Evolutionary conservation across 2,113 vertebrate species (phyloP).

Genomic region (Ictidomys tridecemlineatus): DNA sequence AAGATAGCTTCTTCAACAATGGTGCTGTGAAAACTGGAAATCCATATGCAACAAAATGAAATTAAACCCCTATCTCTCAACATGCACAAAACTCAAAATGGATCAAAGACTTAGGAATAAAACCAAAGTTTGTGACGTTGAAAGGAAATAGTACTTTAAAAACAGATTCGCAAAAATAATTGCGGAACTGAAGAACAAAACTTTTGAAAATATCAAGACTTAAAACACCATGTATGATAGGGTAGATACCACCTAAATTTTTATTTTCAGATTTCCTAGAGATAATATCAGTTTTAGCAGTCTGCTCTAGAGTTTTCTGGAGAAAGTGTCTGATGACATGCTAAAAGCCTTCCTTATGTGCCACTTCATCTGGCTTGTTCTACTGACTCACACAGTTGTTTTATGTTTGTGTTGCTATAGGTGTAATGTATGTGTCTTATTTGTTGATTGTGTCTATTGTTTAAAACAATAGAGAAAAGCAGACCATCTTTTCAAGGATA

Average conservation of each 20-base stretch:
- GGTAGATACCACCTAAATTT: background rate
- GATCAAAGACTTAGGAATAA: too few species aligned
- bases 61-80: too few species aligned
- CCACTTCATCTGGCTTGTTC: constrained; percentile 34
- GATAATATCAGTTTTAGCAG: background rate
- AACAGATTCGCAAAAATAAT: constrained; percentile 47
- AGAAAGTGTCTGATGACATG: background rate
- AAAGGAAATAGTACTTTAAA: background rate
- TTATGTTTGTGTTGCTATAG: constrained; percentile 75
- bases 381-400: constrained; percentile 33
- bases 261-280: background rate
- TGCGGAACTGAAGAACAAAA: background rate
- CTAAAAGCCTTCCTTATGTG: background rate
- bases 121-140: background rate
- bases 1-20: too few species aligned
- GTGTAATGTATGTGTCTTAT: constrained; percentile 82
- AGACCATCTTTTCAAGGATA: constrained; percentile 87
- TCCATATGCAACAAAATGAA: too few species aligned
- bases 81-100: too few species aligned
- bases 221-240: background rate
- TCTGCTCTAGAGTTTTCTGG: background rate
- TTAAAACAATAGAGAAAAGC: constrained; percentile 88
- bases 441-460: constrained; percentile 85
- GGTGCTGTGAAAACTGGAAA: too few species aligned
- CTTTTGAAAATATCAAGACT: background rate